phyloP scores from a whole-genome alignment of 2,797 vertebrate species.

The Myotis myotis region DNA sequence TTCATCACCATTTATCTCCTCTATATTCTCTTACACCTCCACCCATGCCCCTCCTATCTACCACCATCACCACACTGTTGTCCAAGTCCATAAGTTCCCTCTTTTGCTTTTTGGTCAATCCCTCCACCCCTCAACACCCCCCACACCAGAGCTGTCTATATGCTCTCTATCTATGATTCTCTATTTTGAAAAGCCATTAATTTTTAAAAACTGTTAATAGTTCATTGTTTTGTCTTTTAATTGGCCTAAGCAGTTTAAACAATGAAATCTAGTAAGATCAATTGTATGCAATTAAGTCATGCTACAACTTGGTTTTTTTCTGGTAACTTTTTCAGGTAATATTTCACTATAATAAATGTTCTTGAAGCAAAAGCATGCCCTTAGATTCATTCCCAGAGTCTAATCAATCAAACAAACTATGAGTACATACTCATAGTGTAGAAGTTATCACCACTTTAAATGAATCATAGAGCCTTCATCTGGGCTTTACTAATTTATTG shows the following conservation, averaged over 20 bases:
- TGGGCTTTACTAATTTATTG: not conserved
- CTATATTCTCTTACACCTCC: not conserved
- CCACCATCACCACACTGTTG: not conserved
- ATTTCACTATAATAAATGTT: conserved; percentile 6
- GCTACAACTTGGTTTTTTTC: conserved; percentile 30
- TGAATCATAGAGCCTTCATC: not conserved
- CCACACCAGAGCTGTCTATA: not conserved
- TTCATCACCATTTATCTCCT: not conserved
- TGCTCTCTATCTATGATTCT: not conserved
- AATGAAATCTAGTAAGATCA: conserved; percentile 40
- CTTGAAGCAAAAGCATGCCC: not conserved
- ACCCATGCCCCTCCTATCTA: no score
- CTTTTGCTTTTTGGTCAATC: not conserved
- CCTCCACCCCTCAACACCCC: not conserved
- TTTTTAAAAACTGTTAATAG: conserved; percentile 43
- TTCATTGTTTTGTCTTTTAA: conserved; percentile 55
- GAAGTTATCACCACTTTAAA: not conserved
- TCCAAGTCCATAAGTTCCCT: not conserved
- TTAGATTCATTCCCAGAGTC: not conserved
- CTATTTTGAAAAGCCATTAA: not conserved
- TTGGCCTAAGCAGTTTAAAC: not conserved
- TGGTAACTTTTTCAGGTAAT: conserved; percentile 46
- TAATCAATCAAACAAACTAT: not conserved
- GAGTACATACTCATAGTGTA: not conserved
- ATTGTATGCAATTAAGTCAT: conserved; percentile 19